phyloP scores from a whole-genome alignment of 1,140 invertebrate species.

The Eupristina koningsbergeri region DNA sequence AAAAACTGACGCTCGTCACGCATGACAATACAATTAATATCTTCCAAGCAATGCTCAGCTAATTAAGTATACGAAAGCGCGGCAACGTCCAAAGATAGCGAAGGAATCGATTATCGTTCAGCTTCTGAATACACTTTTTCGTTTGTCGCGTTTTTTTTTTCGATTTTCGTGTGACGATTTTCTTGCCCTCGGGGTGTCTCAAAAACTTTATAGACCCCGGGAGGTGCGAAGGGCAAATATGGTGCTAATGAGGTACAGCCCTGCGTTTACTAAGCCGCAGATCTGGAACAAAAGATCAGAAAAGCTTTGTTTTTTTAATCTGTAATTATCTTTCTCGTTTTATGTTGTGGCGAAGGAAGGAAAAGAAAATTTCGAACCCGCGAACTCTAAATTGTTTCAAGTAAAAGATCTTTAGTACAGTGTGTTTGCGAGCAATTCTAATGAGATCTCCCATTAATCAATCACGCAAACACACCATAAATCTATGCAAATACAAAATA shows the following conservation, averaged over 20 bases:
- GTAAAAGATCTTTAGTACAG: too few relatives aligned
- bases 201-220: conserved; percentile 77
- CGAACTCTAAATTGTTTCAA: too few relatives aligned
- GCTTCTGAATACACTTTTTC: conserved; percentile 7
- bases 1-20: not conserved
- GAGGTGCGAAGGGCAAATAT: conserved; percentile 82
- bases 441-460: too few relatives aligned
- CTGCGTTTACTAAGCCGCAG: conserved; percentile 80
- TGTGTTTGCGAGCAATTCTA: too few relatives aligned
- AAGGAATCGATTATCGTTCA: conserved; percentile 14
- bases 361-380: too few relatives aligned
- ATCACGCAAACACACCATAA: too few relatives aligned
- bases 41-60: not conserved
- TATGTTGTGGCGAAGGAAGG: not conserved
- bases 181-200: not conserved
- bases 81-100: not conserved
- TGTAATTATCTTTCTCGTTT: not conserved
- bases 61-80: not conserved
- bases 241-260: conserved; percentile 82
- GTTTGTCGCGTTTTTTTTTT: not conserved
- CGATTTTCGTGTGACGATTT: not conserved
- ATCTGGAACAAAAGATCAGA: conserved; percentile 73
- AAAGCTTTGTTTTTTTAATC: conserved; percentile 26
- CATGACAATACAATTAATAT: conserved; percentile 8
- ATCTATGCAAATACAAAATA: too few relatives aligned